Conservation (phyloP, 2,797 vertebrate genomes). For the Craterocephalus amniculus region DNA sequence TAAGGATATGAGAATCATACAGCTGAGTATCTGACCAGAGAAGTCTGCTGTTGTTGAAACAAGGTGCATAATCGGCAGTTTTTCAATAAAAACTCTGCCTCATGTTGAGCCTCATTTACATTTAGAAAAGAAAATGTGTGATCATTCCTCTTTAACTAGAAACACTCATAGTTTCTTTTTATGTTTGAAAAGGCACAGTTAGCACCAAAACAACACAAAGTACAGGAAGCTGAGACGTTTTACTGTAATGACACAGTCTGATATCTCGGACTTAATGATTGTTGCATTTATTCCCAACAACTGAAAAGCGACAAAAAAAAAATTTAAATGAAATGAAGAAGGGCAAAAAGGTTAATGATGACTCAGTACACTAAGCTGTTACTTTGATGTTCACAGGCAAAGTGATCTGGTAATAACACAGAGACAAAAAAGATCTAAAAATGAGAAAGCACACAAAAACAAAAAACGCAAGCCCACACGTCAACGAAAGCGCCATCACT, state of each 20-base stretch:
- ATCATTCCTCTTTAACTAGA: background rate
- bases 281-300: background rate
- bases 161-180: background rate
- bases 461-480: constrained; percentile 38
- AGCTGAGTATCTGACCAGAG: constrained; percentile 29
- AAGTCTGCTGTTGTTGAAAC: constrained; percentile 58
- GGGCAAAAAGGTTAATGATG: background rate
- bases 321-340: background rate
- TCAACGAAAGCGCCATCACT: constrained; percentile 22
- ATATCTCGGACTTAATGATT: background rate
- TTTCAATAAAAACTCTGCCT: background rate
- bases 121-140: background rate
- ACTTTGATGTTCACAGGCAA: background rate
- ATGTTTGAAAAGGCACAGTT: background rate
- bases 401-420: constrained; percentile 24
- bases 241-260: background rate
- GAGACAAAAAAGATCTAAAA: constrained; percentile 42
- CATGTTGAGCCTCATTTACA: constrained; percentile 8
- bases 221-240: background rate
- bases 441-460: constrained; percentile 43
- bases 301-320: background rate
- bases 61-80: constrained; percentile 18
- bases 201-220: background rate
- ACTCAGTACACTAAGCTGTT: too few relatives aligned
- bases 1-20: background rate